Evolutionary conservation across 1,140 invertebrate genomes (phyloP).

Genomic region (Helicoverpa armigera): DNA sequence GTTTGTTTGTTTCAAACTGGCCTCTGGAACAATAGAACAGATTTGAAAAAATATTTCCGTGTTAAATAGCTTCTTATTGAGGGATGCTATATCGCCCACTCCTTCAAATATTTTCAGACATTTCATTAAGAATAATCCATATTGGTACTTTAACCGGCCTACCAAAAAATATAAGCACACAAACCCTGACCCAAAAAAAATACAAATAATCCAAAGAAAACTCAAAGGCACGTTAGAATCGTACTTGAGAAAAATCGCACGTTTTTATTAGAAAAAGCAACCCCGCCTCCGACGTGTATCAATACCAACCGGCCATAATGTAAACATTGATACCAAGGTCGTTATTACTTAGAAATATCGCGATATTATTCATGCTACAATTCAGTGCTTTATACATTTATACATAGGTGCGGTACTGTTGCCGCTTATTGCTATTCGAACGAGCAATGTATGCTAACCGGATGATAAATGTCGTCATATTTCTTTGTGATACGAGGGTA

Average conservation of each 20-base stretch:
- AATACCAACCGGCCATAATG: conserved; percentile 17
- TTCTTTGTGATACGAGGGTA: conserved; percentile 8
- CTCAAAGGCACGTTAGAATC: conserved; percentile 8
- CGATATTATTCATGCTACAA: conserved; percentile 36
- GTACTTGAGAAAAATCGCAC: conserved; percentile 3
- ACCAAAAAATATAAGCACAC: not conserved
- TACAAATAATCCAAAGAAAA: not conserved
- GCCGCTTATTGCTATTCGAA: conserved; percentile 17
- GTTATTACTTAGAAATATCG: conserved; percentile 46
- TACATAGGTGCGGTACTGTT: conserved; percentile 14
- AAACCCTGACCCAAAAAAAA: not conserved
- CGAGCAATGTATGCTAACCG: conserved; percentile 45
- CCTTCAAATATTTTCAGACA: no score
- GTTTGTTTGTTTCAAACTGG: no score
- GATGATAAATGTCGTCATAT: conserved; percentile 48
- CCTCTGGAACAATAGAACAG: no score
- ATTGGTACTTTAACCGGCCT: not conserved
- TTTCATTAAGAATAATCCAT: no score
- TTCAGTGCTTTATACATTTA: conserved; percentile 19
- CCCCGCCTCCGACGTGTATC: conserved; percentile 4
- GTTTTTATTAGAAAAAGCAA: conserved; percentile 33
- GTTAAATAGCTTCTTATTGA: no score
- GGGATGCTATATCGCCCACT: no score
- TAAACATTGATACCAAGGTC: conserved; percentile 47
- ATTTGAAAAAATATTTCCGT: no score